Conservation (phyloP, 2,888 invertebrate species). For the Idaea dimidiata region DNA sequence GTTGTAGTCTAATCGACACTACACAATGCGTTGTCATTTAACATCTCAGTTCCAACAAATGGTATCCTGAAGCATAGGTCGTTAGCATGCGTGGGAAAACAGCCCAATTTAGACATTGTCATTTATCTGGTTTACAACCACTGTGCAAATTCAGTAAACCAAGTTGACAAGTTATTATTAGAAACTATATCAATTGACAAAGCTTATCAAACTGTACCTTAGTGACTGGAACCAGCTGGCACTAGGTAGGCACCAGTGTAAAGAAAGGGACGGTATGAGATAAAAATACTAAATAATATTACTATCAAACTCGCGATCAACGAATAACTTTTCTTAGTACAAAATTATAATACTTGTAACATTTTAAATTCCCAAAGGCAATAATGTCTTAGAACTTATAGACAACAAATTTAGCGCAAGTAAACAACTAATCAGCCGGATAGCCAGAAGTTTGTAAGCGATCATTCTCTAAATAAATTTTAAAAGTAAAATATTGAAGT, state of each 20-base stretch:
- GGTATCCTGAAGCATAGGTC: conserved; percentile 50
- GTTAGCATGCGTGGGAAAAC: conserved; percentile 63
- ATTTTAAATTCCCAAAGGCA: not conserved
- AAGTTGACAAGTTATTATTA: not conserved
- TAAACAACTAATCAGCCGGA: not conserved
- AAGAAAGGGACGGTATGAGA: no score
- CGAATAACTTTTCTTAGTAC: not conserved
- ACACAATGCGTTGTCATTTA: conserved; percentile 48
- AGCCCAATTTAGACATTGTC: conserved; percentile 51
- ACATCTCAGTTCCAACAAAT: conserved; percentile 47
- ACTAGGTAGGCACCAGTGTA: no score
- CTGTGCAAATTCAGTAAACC: conserved; percentile 11
- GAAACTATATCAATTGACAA: not conserved
- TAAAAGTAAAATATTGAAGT: no score
- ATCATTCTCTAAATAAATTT: not conserved
- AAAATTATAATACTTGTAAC: not conserved
- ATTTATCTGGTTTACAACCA: conserved; percentile 17
- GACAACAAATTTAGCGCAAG: not conserved
- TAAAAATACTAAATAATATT: no score
- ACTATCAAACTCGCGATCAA: no score
- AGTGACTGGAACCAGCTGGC: no score
- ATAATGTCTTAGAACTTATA: not conserved
- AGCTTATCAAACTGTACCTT: no score
- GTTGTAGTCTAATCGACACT: conserved; percentile 32
- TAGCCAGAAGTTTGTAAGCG: not conserved